These are phyloP conservation scores for Marasmarcha lunaedactyla DNA, from an alignment of 2,888 invertebrate species.

Conservation along the genomic window DNA sequence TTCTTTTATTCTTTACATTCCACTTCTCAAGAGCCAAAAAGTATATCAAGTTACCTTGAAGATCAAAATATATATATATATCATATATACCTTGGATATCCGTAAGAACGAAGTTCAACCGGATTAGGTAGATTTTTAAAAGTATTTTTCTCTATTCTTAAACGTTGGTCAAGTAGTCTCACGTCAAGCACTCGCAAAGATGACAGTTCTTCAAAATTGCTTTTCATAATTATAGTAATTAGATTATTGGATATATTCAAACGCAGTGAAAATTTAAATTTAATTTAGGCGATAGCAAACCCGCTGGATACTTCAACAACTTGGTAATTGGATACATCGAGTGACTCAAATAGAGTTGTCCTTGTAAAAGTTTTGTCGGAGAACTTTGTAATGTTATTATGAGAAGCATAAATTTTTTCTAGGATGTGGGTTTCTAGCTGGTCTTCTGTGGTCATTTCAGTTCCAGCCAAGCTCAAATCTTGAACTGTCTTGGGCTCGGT, in stretches of 20 bases:
- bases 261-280: conserved; percentile 76
- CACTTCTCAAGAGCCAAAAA: conserved; percentile 80
- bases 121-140: conserved; percentile 81
- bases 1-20: too few relatives aligned
- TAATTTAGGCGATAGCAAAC: conserved; percentile 76
- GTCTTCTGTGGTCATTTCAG: conserved; percentile 76
- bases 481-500: conserved; percentile 91
- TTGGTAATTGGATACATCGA: conserved; percentile 83
- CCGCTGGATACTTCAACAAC: conserved; percentile 70
- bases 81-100: conserved; percentile 83
- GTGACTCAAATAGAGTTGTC: conserved; percentile 80
- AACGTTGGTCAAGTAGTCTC: conserved; percentile 75
- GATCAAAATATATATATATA: conserved; percentile 87
- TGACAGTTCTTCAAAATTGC: conserved; percentile 79
- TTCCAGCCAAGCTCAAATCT: conserved; percentile 83
- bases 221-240: conserved; percentile 80
- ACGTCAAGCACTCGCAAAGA: conserved; percentile 75
- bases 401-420: conserved; percentile 80
- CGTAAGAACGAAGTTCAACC: conserved; percentile 76
- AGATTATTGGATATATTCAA: conserved; percentile 88
- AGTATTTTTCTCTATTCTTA: conserved; percentile 84
- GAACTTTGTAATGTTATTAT: conserved; percentile 77
- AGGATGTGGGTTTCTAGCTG: conserved; percentile 89
- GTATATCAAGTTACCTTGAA: conserved; percentile 85
- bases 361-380: conserved; percentile 79